Evolutionary conservation across 2,888 invertebrate species (phyloP), one percentile per base, ranked within the genome.

Genomic region (Synergus umbraculus): DNA sequence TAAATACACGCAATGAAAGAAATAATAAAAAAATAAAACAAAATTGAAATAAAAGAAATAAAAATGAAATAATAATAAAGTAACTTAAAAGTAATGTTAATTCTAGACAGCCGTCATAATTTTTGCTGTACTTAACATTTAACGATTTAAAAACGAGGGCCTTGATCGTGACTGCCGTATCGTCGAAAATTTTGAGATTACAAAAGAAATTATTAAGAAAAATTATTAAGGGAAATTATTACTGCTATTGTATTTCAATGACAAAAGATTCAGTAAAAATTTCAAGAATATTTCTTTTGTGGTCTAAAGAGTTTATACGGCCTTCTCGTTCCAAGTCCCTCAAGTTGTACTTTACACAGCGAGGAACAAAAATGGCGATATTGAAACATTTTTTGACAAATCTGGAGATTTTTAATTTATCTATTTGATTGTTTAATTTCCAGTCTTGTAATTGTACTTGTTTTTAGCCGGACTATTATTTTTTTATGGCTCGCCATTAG

Each of bases 21-120:
- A 73, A 78, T 78, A 12, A 63, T 10, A 29, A 63, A 79, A 46
- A 77, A 64, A 49, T 29, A 76, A 49, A 69, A 79, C 76, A 49
- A 41, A 79, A 81, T 15, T 44, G 77, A 49, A 78, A 49, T 65
- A 80, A 78, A 79, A 7, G 77, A 49, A 78, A 49, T 65, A 80
- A 78, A 79, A 79, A 69, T 63, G 66, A 80, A 81, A 78, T 79
- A 73, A 78, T 78, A 83, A 78, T 80, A 78, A 77, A 77, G 78
- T 80, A 80, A 80, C 77, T 79, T 76, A 81, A 76, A 81, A 66
- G 37, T 65, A 65, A 69, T 78, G 60, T 76, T 76, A 77, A 78
- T 82, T 77, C 82, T 82, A 78, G 46, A 80, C 81, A 82, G 83
- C 80, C 82, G 78, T 76, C 76, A 76, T 73, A 41, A 69, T 22